Evolutionary conservation across 2,888 invertebrate genomes (phyloP).

Genomic region (Pollenia amentaria): DNA sequence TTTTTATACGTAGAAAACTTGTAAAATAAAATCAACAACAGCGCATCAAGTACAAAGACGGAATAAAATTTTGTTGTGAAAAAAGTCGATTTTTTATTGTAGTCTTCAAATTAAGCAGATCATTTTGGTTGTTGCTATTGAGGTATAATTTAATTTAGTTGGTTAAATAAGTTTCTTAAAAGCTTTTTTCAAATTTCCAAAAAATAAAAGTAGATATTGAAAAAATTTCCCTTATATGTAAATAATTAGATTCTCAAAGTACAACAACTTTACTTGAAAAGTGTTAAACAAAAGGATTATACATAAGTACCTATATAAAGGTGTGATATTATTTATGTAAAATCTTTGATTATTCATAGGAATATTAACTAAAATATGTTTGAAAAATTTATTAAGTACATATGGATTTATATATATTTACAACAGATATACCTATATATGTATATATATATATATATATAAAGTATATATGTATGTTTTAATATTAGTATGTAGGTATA

Average conservation of each 20-base stretch:
- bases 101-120: not conserved
- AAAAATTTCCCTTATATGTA: too few relatives aligned
- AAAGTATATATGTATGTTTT: not conserved
- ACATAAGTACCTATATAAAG: too few relatives aligned
- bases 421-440: not conserved
- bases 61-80: conserved; percentile 23
- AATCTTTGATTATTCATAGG: not conserved
- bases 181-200: too few relatives aligned
- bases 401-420: not conserved
- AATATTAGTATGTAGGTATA: not conserved
- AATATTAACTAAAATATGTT: conserved; percentile 15
- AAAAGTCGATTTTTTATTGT: not conserved
- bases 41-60: conserved; percentile 25
- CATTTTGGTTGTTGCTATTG: conserved; percentile 2
- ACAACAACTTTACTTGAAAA: too few relatives aligned
- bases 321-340: too few relatives aligned
- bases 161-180: too few relatives aligned
- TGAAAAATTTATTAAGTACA: not conserved
- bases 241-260: too few relatives aligned
- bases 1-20: conserved; percentile 37
- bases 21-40: conserved; percentile 32
- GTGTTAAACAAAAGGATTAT: too few relatives aligned
- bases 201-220: too few relatives aligned
- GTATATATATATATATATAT: not conserved
- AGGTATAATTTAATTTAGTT: not conserved